Percentiles rank a stretch among this genome's conserved stretches.
Evolutionary conservation across 2,888 invertebrate genomes (phyloP).

Genomic region (Busseola fusca): DNA sequence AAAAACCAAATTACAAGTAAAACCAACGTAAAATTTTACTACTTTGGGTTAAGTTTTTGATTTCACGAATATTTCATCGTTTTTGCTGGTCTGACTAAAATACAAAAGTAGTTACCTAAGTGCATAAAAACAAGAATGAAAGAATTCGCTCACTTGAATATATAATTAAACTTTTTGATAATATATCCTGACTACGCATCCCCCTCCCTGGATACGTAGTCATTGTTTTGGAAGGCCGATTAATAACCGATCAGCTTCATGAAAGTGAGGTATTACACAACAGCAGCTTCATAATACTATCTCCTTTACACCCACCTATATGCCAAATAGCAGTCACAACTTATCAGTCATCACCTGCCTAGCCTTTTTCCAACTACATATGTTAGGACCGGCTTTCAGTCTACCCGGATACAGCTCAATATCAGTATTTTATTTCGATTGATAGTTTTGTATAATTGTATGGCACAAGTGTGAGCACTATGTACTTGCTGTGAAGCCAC

Average conservation of each 20-base stretch:
- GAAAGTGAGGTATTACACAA: background rate
- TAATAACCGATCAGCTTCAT: background rate
- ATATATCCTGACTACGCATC: background rate
- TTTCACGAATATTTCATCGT: background rate
- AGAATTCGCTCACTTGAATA: no score
- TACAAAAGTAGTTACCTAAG: background rate
- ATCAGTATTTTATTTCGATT: no score
- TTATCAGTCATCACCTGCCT: constrained; percentile 10
- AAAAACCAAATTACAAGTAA: background rate
- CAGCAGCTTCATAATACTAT: background rate
- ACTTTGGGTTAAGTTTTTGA: background rate
- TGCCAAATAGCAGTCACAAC: background rate
- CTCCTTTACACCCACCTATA: background rate
- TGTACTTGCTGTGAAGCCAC: no score
- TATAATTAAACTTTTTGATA: background rate
- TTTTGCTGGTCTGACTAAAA: background rate
- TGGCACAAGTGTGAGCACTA: no score
- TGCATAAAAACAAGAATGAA: background rate
- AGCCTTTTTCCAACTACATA: no score
- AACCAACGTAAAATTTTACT: background rate
- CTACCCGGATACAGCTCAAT: no score
- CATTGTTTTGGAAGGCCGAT: background rate
- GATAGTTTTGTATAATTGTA: no score
- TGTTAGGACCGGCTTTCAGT: no score
- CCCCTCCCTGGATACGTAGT: fast-evolving